Percentiles rank a stretch among this genome's conserved stretches.
These are phyloP conservation scores for Esox masquinongy DNA, from an alignment of 2,797 vertebrate species.

Conservation along the genomic window DNA sequence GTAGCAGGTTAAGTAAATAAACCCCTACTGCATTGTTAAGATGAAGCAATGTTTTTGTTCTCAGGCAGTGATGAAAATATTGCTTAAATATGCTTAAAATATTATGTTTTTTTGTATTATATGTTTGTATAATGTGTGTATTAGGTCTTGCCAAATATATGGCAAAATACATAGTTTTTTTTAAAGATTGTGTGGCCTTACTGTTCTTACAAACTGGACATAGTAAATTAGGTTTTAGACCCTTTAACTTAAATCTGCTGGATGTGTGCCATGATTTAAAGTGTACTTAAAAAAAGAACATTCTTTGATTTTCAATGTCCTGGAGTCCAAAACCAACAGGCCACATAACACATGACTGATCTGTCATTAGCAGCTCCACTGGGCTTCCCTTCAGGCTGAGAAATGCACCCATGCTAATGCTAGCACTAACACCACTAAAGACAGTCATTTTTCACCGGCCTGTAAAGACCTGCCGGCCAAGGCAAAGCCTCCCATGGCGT, in stretches of 20 bases:
- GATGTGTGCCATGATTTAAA: constrained; percentile 1
- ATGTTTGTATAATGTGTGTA: neutral
- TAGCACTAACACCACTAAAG: neutral
- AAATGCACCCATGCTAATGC: neutral
- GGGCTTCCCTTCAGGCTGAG: neutral
- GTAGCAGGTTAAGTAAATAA: neutral
- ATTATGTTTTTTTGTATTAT: neutral
- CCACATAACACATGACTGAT: neutral
- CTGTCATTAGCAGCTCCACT: constrained; percentile 4
- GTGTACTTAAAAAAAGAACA: neutral
- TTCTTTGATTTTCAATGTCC: neutral
- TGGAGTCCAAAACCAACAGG: neutral
- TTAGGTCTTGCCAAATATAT: neutral
- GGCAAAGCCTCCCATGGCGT: constrained; percentile 3
- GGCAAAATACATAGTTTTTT: neutral
- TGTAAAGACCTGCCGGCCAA: neutral
- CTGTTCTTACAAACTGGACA: neutral
- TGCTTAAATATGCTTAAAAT: neutral
- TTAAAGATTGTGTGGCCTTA: neutral
- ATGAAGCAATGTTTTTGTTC: neutral
- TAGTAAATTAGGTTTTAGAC: neutral
- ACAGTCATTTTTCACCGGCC: neutral
- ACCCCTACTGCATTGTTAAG: neutral
- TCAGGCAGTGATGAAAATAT: neutral
- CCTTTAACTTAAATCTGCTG: neutral